Conservation (phyloP, 2,113 vertebrate species). For the Eira barbara region DNA sequence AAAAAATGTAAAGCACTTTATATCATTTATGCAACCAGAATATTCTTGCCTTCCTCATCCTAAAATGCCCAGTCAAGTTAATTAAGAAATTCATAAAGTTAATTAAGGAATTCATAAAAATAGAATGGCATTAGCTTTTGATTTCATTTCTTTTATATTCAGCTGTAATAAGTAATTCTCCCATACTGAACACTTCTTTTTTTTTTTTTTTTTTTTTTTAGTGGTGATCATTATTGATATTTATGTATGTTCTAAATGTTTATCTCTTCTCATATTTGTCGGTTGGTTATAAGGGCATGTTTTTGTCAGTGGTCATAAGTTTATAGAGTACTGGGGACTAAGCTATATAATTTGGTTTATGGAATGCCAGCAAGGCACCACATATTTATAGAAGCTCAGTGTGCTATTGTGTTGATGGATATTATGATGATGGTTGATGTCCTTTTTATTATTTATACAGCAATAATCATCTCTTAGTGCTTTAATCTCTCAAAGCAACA, state of each 20-base stretch:
- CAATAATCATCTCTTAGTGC: conserved; percentile 37
- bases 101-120: not conserved
- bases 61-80: not conserved
- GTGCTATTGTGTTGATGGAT: not conserved
- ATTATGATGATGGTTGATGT: conserved; percentile 27
- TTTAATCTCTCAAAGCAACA: not conserved
- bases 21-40: not conserved
- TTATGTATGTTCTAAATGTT: conserved; percentile 4
- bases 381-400: not conserved
- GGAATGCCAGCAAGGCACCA: not conserved
- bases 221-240: not conserved
- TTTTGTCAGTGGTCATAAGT: not conserved
- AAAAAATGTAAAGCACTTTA: not conserved
- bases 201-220: not conserved
- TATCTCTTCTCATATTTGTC: not conserved
- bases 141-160: conserved; percentile 20
- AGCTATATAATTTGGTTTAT: conserved; percentile 34
- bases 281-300: not conserved
- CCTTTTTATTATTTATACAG: conserved; percentile 45
- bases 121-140: not conserved
- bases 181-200: not conserved
- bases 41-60: not conserved
- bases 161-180: not conserved
- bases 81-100: conserved; percentile 5
- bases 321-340: not conserved